Base-by-base conservation (phyloP, 2,888 invertebrate genomes). In the Ferdinandea cuprea region DNA sequence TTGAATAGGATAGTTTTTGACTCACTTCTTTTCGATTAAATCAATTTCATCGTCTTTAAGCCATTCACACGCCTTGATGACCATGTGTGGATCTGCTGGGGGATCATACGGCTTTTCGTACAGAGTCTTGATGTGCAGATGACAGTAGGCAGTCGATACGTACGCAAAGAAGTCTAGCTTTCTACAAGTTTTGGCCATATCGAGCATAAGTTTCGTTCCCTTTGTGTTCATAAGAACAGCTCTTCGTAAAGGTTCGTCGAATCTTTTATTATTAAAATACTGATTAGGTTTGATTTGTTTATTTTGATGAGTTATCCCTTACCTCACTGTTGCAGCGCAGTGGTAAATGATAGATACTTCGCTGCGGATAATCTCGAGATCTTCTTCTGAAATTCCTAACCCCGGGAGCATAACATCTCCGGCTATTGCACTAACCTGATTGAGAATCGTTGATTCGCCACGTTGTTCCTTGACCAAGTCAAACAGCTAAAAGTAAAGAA, bases 151-250 rank as follows among this genome's bases (percentile, higher is more conserved):
- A 0, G 98, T 98, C 1, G 98, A 98, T 5, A 98, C 93, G 90
- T 98, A 89, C 13, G 89, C 90, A 58, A 91, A 91, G 73, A 95
- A 96, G 91, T 94, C 92, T 50, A 99, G 92, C 6, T 96, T 93
- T 88, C 95, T 95, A 89, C 95, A 93, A 85, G 93, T 92, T 88
- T 94, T 95, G 56, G 96, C 98, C 68, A 99, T 90, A 8, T 96
- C 95, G 74, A 99, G 89, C 92, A 99, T 94, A 81, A 95, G 93
- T 89, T 96, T 96, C 0, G 98, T 98, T 37, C 98, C 99, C 71
- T 97, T 93, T 0, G 98, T 96, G 91, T 99, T 99, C 90, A 99
- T 92, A 66, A 98, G 92, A 6, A 99, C 96, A 0, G 99, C 98
- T 85, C 94, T 94, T 88, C 96, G 96, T 59, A 99, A 92, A 15